Conservation (phyloP, 2,113 vertebrate genomes). For the Montifringilla adamsi region DNA sequence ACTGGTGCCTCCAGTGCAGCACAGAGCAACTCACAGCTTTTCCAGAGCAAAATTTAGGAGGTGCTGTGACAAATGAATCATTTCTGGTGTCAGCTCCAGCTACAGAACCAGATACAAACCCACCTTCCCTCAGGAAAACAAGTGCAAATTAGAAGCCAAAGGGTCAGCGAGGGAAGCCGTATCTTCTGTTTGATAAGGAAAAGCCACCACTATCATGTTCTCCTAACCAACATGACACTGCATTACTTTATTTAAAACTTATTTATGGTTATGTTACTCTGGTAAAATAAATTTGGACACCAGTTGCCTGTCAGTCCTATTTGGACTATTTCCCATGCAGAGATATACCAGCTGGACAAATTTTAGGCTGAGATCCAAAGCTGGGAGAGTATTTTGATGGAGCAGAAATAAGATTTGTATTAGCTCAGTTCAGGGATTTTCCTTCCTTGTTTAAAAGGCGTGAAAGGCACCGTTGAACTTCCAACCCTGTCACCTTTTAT, state of each 20-base stretch:
- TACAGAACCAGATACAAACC: background rate
- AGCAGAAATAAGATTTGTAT: background rate
- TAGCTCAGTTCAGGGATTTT: background rate
- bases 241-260: background rate
- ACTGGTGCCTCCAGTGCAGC: background rate
- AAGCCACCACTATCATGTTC: background rate
- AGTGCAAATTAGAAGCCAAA: background rate
- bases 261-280: background rate
- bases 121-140: background rate
- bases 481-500: background rate
- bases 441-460: background rate
- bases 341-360: background rate
- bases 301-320: background rate
- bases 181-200: background rate
- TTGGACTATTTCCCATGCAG: background rate
- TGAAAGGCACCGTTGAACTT: background rate
- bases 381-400: background rate
- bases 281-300: background rate
- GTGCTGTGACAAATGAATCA: background rate
- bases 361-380: background rate
- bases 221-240: too few relatives aligned
- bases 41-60: background rate
- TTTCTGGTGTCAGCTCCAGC: background rate
- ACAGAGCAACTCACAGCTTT: background rate
- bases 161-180: rapidly evolving